Percentiles rank a stretch among this genome's conserved stretches.
phyloP scores from a whole-genome alignment of 2,888 invertebrate genomes.

The Adelphocoris suturalis region DNA sequence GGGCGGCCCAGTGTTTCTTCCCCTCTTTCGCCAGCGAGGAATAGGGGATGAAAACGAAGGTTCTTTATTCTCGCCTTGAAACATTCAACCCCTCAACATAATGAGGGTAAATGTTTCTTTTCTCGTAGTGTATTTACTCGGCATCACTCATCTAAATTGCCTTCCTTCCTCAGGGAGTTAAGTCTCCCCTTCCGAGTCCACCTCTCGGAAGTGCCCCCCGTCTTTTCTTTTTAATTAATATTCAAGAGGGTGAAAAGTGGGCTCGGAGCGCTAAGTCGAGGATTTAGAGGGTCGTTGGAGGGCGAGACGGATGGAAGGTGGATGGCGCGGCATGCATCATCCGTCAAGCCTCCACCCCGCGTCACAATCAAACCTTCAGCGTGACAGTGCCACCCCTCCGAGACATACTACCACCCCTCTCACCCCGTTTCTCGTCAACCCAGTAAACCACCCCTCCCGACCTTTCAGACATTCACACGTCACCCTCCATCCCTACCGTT shows the following conservation, averaged over 20 bases:
- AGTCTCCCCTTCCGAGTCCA: not conserved
- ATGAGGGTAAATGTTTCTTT: constrained; percentile 65
- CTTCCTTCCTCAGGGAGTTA: constrained; percentile 13
- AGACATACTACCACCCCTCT: not conserved
- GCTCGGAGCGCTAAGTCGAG: constrained; percentile 53
- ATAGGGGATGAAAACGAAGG: not conserved
- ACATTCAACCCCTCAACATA: constrained; percentile 56
- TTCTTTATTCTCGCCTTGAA: constrained; percentile 51
- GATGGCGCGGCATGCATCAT: constrained; percentile 51
- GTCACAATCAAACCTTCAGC: constrained; percentile 47
- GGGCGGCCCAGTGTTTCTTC: not conserved
- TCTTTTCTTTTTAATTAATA: constrained; percentile 66
- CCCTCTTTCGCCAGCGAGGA: not conserved
- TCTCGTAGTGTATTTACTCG: constrained; percentile 69
- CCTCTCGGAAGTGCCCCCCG: not conserved
- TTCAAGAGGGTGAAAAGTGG: constrained; percentile 71
- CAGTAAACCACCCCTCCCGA: not conserved
- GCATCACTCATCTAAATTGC: constrained; percentile 70
- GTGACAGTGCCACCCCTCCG: not conserved
- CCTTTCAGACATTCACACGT: not conserved
- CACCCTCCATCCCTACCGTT: too few relatives aligned
- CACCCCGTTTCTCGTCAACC: not conserved
- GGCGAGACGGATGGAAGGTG: constrained; percentile 46
- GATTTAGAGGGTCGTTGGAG: constrained; percentile 57
- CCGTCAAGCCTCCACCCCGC: constrained; percentile 7